Percentiles rank a stretch among this genome's conserved stretches.
Evolutionary conservation across 2,888 invertebrate species (phyloP).

Genomic region (Patella ulyssiponensis): DNA sequence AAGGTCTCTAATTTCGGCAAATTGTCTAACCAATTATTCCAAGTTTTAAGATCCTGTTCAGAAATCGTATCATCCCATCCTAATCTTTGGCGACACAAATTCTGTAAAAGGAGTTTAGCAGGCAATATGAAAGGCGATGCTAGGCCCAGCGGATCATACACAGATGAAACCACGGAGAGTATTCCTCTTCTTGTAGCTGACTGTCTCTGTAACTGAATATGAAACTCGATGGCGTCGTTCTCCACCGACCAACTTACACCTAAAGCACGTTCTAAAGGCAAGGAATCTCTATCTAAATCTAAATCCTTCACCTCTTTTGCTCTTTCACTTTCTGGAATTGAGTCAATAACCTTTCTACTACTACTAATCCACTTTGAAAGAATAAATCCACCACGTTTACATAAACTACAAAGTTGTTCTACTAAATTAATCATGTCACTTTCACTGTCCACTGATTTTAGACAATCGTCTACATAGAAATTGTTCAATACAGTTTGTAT

Average conservation of each 20-base stretch:
- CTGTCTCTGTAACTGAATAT: slow-evolving; percentile 6
- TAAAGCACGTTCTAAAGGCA: slow-evolving; percentile 34
- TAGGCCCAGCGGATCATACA: slow-evolving; percentile 23
- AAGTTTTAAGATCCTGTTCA: not conserved
- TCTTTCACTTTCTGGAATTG: slow-evolving; percentile 32
- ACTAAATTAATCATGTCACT: slow-evolving; percentile 3
- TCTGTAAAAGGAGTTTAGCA: slow-evolving; percentile 17
- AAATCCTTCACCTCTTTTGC: no score
- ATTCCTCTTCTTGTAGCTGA: slow-evolving; percentile 15
- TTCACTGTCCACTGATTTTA: slow-evolving; percentile 19
- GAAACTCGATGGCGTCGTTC: slow-evolving; percentile 29
- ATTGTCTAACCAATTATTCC: slow-evolving; percentile 18
- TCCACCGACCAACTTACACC: slow-evolving; percentile 33
- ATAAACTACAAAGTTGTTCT: not conserved
- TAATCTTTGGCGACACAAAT: not conserved
- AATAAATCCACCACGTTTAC: slow-evolving; percentile 30
- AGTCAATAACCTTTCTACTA: slow-evolving; percentile 33
- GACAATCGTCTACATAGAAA: slow-evolving; percentile 34
- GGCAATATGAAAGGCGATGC: slow-evolving; percentile 17
- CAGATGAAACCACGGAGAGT: slow-evolving; percentile 1
- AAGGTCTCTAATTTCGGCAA: slow-evolving; percentile 11
- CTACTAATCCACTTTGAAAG: slow-evolving; percentile 41
- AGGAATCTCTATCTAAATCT: slow-evolving; percentile 9
- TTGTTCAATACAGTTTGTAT: slow-evolving; percentile 21
- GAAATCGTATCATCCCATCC: slow-evolving; percentile 14